These are phyloP conservation scores for Otolemur crassicaudatus DNA, from an alignment of 2,797 vertebrate species.

Conservation along the genomic window DNA sequence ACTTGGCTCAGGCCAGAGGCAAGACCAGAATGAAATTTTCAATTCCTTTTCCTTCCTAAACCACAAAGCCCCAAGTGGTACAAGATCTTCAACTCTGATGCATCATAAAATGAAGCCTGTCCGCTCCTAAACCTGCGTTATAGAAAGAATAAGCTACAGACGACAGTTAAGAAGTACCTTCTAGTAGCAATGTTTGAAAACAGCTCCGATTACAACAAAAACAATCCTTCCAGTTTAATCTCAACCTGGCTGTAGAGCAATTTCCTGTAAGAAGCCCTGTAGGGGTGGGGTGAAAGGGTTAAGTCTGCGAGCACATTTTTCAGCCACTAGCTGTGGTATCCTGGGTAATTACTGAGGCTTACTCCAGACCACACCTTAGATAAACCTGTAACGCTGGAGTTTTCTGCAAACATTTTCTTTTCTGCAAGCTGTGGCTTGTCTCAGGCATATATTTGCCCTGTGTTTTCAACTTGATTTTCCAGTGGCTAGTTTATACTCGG, in stretches of 20 bases:
- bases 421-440: conserved; percentile 95
- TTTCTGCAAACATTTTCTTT: conserved; percentile 95
- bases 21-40: not conserved
- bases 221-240: not conserved
- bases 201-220: conserved; percentile 36
- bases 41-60: not conserved
- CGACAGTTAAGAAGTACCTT: not conserved
- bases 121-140: not conserved
- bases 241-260: not conserved
- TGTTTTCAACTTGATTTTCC: conserved; percentile 87
- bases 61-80: not conserved
- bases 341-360: conserved; percentile 93
- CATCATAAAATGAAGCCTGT: not conserved
- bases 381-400: conserved; percentile 94
- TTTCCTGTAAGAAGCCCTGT: conserved; percentile 27
- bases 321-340: conserved; percentile 89
- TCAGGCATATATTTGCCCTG: conserved; percentile 87
- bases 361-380: conserved; percentile 96
- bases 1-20: not conserved
- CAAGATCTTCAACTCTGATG: not conserved
- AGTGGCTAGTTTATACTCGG: conserved; percentile 89
- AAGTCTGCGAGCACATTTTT: conserved; percentile 86
- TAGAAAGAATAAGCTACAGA: not conserved
- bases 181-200: conserved; percentile 8
- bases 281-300: conserved; percentile 83